A percentile compares a stretch with the other conserved stretches of the same genome.
Conservation (phyloP, 1,140 invertebrate species). For the Macrobrachium nipponense region DNA sequence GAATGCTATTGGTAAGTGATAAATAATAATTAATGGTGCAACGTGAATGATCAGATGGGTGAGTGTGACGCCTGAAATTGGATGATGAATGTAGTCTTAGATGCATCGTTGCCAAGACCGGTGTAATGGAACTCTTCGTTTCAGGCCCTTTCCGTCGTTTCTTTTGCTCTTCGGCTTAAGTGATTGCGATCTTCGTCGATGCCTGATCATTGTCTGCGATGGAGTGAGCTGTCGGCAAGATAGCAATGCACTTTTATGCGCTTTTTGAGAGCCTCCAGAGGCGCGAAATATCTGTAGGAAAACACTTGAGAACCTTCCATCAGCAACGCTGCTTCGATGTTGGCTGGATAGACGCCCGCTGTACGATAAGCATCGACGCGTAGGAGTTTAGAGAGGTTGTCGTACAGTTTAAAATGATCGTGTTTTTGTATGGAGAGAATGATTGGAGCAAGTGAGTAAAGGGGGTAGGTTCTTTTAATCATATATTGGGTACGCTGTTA, state of each 20-base stretch:
- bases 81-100: slow-evolving; percentile 53
- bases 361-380: slow-evolving; percentile 50
- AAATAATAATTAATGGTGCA: slow-evolving; percentile 57
- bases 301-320: neutral
- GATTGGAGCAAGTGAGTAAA: neutral
- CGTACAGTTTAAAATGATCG: slow-evolving; percentile 42
- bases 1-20: slow-evolving; percentile 57
- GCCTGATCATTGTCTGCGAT: no score
- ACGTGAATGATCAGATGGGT: slow-evolving; percentile 40
- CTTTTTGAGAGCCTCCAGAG: no score
- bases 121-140: neutral
- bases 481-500: neutral
- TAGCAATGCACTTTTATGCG: no score
- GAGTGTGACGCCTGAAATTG: slow-evolving; percentile 59
- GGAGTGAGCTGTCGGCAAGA: no score
- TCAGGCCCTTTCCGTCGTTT: slow-evolving; percentile 4
- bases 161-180: no score
- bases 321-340: slow-evolving; percentile 42
- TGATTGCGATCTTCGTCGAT: no score
- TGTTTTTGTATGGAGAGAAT: slow-evolving; percentile 4
- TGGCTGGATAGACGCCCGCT: slow-evolving; percentile 50
- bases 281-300: no score
- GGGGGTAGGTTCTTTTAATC: neutral
- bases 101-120: slow-evolving; percentile 45
- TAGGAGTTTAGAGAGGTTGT: slow-evolving; percentile 43